These are phyloP conservation scores for Tinea semifulvella DNA, from an alignment of 2,888 invertebrate species.

Conservation along the genomic window DNA sequence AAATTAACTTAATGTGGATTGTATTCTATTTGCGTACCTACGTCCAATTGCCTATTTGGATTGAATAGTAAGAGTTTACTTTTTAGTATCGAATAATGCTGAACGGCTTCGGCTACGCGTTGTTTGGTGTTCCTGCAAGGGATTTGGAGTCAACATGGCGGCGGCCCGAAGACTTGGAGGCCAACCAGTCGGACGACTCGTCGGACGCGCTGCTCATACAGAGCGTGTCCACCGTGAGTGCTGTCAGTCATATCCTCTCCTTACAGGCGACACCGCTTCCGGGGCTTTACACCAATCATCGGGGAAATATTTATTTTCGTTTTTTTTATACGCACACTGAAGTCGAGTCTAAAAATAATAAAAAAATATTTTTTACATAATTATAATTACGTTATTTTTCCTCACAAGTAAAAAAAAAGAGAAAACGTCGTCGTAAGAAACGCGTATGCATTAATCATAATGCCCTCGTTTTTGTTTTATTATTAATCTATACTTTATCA, in stretches of 20 bases:
- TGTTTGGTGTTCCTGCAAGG: slow-evolving; percentile 79
- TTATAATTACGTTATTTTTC: no score
- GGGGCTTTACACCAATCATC: neutral
- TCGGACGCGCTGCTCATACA: slow-evolving; percentile 66
- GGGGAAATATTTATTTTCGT: neutral
- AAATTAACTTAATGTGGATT: no score
- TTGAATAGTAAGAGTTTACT: neutral
- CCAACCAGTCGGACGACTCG: slow-evolving; percentile 52
- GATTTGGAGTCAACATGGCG: slow-evolving; percentile 79
- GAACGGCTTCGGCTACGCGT: slow-evolving; percentile 81
- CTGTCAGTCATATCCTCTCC: slow-evolving; percentile 50
- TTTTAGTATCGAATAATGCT: slow-evolving; percentile 84
- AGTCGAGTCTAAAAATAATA: no score
- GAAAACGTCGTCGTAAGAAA: no score
- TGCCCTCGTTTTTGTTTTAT: no score
- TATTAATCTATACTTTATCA: no score
- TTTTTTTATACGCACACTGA: slow-evolving; percentile 11
- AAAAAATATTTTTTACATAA: no score
- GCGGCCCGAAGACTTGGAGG: slow-evolving; percentile 64
- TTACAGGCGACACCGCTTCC: neutral
- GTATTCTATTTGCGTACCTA: no score
- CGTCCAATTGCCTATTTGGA: neutral
- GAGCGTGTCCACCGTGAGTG: slow-evolving; percentile 68
- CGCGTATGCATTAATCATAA: no score
- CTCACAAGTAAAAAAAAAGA: no score